Percentiles rank a stretch among this genome's conserved stretches.
These are phyloP conservation scores for Lepidurus apus DNA, from an alignment of 1,140 invertebrate genomes.

Conservation along the genomic window DNA sequence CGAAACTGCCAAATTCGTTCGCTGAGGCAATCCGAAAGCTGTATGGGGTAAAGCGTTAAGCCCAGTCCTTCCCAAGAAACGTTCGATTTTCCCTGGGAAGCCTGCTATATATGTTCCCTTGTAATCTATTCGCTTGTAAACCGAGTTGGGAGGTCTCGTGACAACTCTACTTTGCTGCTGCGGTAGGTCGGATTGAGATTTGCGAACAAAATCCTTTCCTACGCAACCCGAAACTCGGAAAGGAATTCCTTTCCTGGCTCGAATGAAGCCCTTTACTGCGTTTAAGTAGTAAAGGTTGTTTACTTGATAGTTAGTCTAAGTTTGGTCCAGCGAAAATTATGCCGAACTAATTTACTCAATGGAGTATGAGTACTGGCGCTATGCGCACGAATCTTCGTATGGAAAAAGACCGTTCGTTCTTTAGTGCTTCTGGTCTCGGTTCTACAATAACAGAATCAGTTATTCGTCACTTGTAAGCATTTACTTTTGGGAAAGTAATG, in stretches of 20 bases:
- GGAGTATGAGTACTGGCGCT: too few relatives aligned
- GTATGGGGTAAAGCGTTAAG: too few relatives aligned
- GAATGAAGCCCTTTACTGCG: too few relatives aligned
- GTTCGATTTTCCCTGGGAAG: too few relatives aligned
- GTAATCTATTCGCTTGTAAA: neutral
- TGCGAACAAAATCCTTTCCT: neutral
- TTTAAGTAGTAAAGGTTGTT: too few relatives aligned
- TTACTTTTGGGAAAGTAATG: neutral
- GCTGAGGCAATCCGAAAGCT: too few relatives aligned
- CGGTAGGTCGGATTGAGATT: neutral
- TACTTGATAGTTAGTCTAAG: neutral
- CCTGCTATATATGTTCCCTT: too few relatives aligned
- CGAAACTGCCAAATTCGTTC: too few relatives aligned
- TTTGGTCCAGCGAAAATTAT: neutral
- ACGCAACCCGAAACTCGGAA: neutral
- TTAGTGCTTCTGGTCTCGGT: neutral
- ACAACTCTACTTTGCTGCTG: neutral
- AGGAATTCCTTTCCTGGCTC: neutral
- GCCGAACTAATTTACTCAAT: neutral
- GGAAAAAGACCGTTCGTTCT: neutral
- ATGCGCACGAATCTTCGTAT: neutral
- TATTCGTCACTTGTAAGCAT: neutral
- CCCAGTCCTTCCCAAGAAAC: too few relatives aligned
- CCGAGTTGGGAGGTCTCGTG: constrained; percentile 1
- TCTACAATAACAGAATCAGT: neutral